Percentiles rank a stretch among this genome's conserved stretches.
phyloP scores from a whole-genome alignment of 2,113 vertebrate species.

The Lichenostomus cassidix region DNA sequence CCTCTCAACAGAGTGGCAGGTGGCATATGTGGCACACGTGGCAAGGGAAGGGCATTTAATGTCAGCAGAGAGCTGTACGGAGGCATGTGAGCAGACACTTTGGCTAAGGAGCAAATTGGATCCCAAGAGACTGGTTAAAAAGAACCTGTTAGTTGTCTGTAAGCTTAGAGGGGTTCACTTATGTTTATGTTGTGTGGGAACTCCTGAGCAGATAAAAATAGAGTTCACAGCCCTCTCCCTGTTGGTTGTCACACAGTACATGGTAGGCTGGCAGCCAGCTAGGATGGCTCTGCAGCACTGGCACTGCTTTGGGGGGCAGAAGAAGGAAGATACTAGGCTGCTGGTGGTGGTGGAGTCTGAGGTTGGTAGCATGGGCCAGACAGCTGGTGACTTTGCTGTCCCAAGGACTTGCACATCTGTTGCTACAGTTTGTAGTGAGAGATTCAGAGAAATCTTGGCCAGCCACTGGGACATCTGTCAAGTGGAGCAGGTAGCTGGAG shows the following conservation, averaged over 20 bases:
- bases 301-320: background rate
- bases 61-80: background rate
- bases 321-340: background rate
- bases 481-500: background rate
- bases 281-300: background rate
- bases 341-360: background rate
- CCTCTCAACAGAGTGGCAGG: background rate
- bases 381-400: background rate
- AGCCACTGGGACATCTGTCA: background rate
- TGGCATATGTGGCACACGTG: background rate
- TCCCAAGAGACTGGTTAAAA: background rate
- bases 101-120: background rate
- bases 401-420: background rate
- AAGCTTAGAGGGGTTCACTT: background rate
- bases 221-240: background rate
- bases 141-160: background rate
- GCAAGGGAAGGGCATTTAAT: slow-evolving; percentile 3
- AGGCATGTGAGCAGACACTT: background rate
- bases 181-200: background rate
- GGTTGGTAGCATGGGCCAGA: background rate
- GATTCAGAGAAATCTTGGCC: background rate
- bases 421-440: background rate
- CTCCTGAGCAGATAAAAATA: slow-evolving; percentile 29
- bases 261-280: background rate
- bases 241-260: background rate